Conservation (phyloP, 2,888 invertebrate genomes). For the Ormyrus labotus region DNA sequence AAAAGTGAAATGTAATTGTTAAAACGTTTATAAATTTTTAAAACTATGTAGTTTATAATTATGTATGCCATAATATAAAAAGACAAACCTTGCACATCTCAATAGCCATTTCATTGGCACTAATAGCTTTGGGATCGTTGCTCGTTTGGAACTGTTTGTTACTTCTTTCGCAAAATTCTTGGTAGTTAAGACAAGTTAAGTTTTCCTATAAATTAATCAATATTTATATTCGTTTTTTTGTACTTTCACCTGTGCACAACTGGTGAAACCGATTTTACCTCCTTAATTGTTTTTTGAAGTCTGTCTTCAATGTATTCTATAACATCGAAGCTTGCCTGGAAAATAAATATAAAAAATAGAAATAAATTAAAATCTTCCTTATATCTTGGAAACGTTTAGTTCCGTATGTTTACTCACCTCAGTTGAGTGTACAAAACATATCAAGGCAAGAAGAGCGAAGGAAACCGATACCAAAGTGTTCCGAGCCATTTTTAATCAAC, state of each 20-base stretch:
- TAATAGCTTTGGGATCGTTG: not conserved
- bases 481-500: conserved; percentile 20
- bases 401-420: conserved; percentile 17
- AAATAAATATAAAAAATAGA: not conserved
- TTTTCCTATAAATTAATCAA: conserved; percentile 26
- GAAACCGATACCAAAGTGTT: not conserved
- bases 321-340: conserved; percentile 13
- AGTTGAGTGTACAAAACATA: conserved; percentile 8
- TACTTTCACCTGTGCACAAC: too few species aligned
- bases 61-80: not conserved
- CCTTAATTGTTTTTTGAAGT: conserved; percentile 16
- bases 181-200: conserved; percentile 35
- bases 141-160: conserved; percentile 27
- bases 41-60: not conserved
- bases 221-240: not conserved
- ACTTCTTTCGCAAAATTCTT: conserved; percentile 28
- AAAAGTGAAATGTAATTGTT: conserved; percentile 6
- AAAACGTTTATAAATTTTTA: not conserved
- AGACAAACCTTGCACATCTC: conserved; percentile 34
- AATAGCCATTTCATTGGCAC: conserved; percentile 23
- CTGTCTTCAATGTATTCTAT: not conserved
- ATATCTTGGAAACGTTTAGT: not conserved
- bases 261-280: not conserved
- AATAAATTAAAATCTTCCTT: not conserved
- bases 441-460: conserved; percentile 8